Percentiles rank a stretch among this genome's conserved stretches.
These are phyloP conservation scores for Clunio marinus DNA, from an alignment of 2,888 invertebrate genomes.

Conservation along the genomic window DNA sequence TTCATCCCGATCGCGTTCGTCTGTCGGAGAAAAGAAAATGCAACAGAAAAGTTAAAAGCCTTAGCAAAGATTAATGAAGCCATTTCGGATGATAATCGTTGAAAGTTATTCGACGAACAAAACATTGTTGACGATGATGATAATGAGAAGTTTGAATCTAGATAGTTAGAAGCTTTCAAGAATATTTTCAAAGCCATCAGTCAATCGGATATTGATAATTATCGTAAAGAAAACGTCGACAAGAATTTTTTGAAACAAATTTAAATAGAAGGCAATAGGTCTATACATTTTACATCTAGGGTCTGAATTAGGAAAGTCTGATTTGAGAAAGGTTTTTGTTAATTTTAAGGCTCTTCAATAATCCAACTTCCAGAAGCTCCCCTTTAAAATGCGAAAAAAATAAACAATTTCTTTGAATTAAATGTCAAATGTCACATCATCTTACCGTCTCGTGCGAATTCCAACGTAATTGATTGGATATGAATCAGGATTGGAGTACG, in stretches of 20 bases:
- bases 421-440: background rate
- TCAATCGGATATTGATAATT: conserved; percentile 78
- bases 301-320: conserved; percentile 75
- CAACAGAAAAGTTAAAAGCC: conserved; percentile 90
- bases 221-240: conserved; percentile 76
- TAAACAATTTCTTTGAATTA: background rate
- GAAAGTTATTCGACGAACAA: conserved; percentile 81
- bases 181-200: conserved; percentile 83
- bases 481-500: conserved; percentile 62
- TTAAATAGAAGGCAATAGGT: background rate
- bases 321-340: conserved; percentile 76
- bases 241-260: conserved; percentile 44
- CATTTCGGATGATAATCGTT: conserved; percentile 77
- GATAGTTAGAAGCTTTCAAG: conserved; percentile 87
- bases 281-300: conserved; percentile 44
- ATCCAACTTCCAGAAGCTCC: conserved; percentile 64
- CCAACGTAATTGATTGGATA: conserved; percentile 71
- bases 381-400: conserved; percentile 48
- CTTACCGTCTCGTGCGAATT: conserved; percentile 82
- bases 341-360: conserved; percentile 50
- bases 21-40: conserved; percentile 69
- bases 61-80: conserved; percentile 83
- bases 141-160: conserved; percentile 60
- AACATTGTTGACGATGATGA: conserved; percentile 76
- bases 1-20: conserved; percentile 88